A percentile compares a stretch with the other conserved stretches of the same genome.
Conservation (phyloP, 2,888 invertebrate species). For the Apamea epomidion region DNA sequence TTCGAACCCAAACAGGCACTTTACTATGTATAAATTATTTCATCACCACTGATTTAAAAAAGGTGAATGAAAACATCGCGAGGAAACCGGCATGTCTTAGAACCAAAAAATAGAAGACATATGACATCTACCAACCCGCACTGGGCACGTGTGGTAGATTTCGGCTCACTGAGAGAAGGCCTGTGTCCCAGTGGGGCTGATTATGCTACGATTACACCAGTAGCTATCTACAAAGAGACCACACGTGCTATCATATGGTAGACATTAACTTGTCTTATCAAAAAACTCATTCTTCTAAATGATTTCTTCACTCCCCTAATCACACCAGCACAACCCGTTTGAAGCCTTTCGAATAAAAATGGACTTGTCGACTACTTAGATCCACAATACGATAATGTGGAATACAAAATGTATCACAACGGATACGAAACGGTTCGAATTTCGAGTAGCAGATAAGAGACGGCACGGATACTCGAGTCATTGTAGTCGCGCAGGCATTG, state of each 20-base stretch:
- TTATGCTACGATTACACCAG: too few relatives aligned
- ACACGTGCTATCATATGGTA: neutral
- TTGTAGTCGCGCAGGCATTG: slow-evolving; percentile 47
- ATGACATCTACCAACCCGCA: too few relatives aligned
- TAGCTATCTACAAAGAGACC: too few relatives aligned
- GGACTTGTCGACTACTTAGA: slow-evolving; percentile 26
- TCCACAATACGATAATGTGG: slow-evolving; percentile 36
- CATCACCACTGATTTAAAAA: too few relatives aligned
- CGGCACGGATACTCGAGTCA: slow-evolving; percentile 35
- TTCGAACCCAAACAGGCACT: too few relatives aligned
- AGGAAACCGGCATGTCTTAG: too few relatives aligned
- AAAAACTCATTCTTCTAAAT: neutral
- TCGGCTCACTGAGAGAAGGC: too few relatives aligned
- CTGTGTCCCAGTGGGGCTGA: too few relatives aligned
- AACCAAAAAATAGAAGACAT: too few relatives aligned
- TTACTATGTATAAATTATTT: too few relatives aligned
- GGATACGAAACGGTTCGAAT: slow-evolving; percentile 51
- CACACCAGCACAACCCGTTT: neutral
- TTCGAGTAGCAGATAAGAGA: slow-evolving; percentile 57
- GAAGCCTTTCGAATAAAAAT: slow-evolving; percentile 24
- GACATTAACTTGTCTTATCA: neutral
- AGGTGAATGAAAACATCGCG: too few relatives aligned
- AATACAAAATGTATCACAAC: slow-evolving; percentile 43
- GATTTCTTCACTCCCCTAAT: neutral
- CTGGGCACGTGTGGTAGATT: too few relatives aligned